phyloP scores from a whole-genome alignment of 1,140 invertebrate species.

The Hypsibius dujardini region DNA sequence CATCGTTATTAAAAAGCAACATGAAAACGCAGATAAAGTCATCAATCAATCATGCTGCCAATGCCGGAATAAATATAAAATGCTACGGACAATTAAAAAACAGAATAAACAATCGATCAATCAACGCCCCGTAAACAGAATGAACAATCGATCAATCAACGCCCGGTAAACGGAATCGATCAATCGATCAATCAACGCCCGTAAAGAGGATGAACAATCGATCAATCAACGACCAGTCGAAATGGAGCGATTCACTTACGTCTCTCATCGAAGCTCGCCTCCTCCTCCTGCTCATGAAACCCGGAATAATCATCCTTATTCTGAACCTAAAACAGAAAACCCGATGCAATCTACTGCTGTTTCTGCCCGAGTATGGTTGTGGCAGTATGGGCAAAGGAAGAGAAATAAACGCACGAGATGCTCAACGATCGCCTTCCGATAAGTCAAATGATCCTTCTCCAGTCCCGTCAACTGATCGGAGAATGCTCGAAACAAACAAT shows the following conservation, averaged over 20 bases:
- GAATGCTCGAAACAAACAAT: slow-evolving; percentile 11
- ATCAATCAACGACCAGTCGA: no score
- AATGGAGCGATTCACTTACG: not conserved
- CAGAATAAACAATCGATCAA: no score
- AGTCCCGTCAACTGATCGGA: not conserved
- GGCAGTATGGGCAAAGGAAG: not conserved
- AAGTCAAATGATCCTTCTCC: not conserved
- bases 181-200: no score
- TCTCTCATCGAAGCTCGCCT: not conserved
- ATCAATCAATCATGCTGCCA: no score
- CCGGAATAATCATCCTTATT: not conserved
- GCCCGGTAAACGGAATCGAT: no score
- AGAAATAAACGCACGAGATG: not conserved
- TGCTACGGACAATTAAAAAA: no score
- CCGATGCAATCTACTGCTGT: not conserved
- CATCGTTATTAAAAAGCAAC: no score
- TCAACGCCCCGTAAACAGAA: no score
- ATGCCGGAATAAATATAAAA: no score
- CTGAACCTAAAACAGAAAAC: not conserved
- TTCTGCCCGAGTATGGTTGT: not conserved
- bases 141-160: no score
- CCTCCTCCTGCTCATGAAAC: slow-evolving; percentile 15
- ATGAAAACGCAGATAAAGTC: no score
- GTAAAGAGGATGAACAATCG: no score
- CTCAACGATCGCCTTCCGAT: not conserved